Base-by-base conservation (phyloP, 2,888 invertebrate genomes). In the Ectemnius cavifrons region DNA sequence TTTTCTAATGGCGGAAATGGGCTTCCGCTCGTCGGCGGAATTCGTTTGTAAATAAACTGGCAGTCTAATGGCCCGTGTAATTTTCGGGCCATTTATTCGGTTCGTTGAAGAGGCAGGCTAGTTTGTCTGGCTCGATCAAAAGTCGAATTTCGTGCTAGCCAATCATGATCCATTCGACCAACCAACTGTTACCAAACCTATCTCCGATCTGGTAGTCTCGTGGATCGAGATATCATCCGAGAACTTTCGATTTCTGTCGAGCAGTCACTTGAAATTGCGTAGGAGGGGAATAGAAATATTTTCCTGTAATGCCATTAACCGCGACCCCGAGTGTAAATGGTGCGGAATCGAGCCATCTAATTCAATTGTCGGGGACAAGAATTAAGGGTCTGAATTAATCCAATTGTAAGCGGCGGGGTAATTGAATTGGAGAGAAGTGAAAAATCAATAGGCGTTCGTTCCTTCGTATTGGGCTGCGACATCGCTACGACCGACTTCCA, bases 61-160 rank as follows among this genome's bases (percentile, higher is more conserved):
- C 74, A n/a, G 74, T 66, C 76, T 77, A 81, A 81, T 84, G 80
- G 71, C n/a, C 82, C 85, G 82, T 85, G 84, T 84, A 84, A 84
- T 84, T 75, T 23, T 71, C 64, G 49, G 67, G 68, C 73, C 72
- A 79, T 83, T 81, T 81, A 81, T 75, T 79, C 81, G 81, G 62
- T 72, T 79, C 69, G 75, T 62, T 73, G 82, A 79, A 63, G 82
- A 37, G 37, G 37, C 8, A 11, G 37, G 37, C 37, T 20, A 66
- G 60, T 77, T 79, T 72, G 70, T 79, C 68, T 67, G 63, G 66
- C 67, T 66, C 52, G 63, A 75, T 78, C 75, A 72, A 67, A 72
- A 75, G 69, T 62, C 65, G 64, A 61, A 64, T 73, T 70, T 73
- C 46, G 52, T 46, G 63, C 64, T 64, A 63, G 37, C 61, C 61